phyloP scores from a whole-genome alignment of 2,888 invertebrate species.

The Pecten maximus region DNA sequence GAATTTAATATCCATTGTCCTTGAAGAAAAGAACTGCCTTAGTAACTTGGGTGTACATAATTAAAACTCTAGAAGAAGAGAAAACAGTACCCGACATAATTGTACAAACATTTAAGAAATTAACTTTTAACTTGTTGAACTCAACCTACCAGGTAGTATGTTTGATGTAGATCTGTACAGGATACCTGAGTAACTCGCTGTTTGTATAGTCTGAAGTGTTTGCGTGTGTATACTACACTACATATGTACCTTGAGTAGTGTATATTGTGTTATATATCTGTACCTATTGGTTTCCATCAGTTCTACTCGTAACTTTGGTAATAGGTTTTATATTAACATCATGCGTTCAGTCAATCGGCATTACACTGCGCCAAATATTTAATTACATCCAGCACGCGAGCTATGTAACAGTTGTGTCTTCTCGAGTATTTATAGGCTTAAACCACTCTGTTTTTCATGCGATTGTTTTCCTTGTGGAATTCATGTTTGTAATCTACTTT shows the following conservation, averaged over 20 bases:
- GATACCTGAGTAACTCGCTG: too few relatives aligned
- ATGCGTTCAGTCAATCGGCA: slow-evolving; percentile 8
- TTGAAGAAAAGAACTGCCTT: too few relatives aligned
- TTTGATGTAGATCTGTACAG: too few relatives aligned
- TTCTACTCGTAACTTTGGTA: neutral
- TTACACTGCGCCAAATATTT: slow-evolving; percentile 6
- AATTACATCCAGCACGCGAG: slow-evolving; percentile 9
- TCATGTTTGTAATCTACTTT: neutral
- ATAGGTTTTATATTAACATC: slow-evolving; percentile 8
- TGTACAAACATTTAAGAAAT: too few relatives aligned
- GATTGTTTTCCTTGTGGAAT: slow-evolving; percentile 19
- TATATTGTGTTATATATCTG: neutral
- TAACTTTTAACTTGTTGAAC: too few relatives aligned
- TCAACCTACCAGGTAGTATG: too few relatives aligned
- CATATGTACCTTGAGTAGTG: neutral
- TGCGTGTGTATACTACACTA: neutral
- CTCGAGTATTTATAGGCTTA: neutral
- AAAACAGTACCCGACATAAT: too few relatives aligned
- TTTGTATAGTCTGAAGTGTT: neutral
- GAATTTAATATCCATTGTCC: too few relatives aligned
- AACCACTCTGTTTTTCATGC: slow-evolving; percentile 13
- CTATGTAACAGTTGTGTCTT: slow-evolving; percentile 20
- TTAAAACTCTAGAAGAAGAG: too few relatives aligned
- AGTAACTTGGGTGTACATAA: too few relatives aligned
- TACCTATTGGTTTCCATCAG: slow-evolving; percentile 6